These are phyloP conservation scores for Himalopsyche tibetana DNA, from an alignment of 2,888 invertebrate species.

Conservation along the genomic window DNA sequence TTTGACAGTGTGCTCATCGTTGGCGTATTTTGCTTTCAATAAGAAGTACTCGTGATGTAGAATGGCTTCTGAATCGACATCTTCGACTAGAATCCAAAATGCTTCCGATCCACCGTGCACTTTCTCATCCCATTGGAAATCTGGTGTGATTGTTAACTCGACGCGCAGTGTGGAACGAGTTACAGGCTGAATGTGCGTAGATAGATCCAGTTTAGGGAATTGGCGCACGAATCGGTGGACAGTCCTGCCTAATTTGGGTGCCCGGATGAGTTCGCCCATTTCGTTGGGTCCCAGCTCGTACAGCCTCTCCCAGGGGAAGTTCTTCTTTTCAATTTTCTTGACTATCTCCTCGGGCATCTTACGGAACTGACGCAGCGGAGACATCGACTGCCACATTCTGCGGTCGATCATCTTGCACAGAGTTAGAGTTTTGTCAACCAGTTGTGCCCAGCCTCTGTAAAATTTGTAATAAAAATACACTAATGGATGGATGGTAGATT, in stretches of 20 bases:
- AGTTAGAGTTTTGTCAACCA: conserved; percentile 96
- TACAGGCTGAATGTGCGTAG: conserved; percentile 98
- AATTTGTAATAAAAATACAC: not conserved
- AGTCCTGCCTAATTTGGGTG: conserved; percentile 92
- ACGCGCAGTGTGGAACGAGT: conserved; percentile 95
- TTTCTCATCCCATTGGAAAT: conserved; percentile 99
- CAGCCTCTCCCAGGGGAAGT: conserved; percentile 94
- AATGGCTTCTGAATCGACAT: conserved; percentile 91
- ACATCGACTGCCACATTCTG: conserved; percentile 99
- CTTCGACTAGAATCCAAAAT: conserved; percentile 92
- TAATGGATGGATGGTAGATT: too few relatives aligned
- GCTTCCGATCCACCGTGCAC: conserved; percentile 88
- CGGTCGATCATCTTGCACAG: conserved; percentile 99
- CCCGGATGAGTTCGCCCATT: conserved; percentile 94
- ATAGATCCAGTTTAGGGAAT: conserved; percentile 96
- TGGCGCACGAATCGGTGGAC: conserved; percentile 90
- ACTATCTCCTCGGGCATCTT: conserved; percentile 98
- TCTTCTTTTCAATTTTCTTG: conserved; percentile 98
- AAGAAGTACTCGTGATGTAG: conserved; percentile 97
- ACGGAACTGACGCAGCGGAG: conserved; percentile 95
- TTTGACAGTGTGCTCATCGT: conserved; percentile 97
- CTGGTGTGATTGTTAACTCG: conserved; percentile 97
- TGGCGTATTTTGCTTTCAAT: conserved; percentile 94
- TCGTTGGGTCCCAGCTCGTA: conserved; percentile 98
- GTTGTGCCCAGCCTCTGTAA: conserved; percentile 94